A percentile compares a stretch with the other conserved stretches of the same genome.
Evolutionary conservation across 2,888 invertebrate species (phyloP).

Genomic region (Sminthurinus aureus): DNA sequence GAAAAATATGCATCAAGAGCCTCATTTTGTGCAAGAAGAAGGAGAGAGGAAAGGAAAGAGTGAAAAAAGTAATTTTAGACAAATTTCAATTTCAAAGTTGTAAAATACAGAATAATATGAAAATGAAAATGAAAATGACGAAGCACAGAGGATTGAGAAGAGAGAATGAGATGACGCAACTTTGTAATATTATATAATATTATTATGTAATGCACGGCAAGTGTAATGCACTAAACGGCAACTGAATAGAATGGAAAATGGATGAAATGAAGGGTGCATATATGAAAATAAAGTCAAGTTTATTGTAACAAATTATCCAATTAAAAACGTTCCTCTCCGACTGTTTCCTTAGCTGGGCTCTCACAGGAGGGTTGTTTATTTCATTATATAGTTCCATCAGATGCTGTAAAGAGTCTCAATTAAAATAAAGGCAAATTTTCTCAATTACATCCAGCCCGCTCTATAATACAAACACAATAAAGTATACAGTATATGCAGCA

Average conservation of each 20-base stretch:
- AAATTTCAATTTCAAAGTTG: not conserved
- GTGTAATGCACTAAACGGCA: no score
- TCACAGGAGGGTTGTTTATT: conserved; percentile 12
- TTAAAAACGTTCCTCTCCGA: conserved; percentile 11
- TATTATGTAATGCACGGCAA: not conserved
- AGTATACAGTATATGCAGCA: not conserved
- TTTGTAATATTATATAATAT: not conserved
- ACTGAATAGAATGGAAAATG: not conserved
- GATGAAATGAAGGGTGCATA: not conserved
- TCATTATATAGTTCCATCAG: conserved; percentile 7
- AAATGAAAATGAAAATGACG: not conserved
- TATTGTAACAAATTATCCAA: conserved; percentile 30
- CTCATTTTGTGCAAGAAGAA: not conserved
- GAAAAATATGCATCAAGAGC: no score
- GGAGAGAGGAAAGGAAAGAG: not conserved
- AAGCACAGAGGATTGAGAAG: not conserved
- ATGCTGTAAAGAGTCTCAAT: conserved; percentile 14
- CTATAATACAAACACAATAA: not conserved
- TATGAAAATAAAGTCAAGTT: not conserved
- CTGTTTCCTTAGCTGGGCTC: not conserved
- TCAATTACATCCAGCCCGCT: not conserved
- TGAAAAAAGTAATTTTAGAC: not conserved
- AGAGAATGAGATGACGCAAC: not conserved
- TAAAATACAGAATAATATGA: not conserved
- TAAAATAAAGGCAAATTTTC: conserved; percentile 27